A percentile compares a stretch with the other conserved stretches of the same genome.
Evolutionary conservation across 1,140 invertebrate genomes (phyloP).

Genomic region (Macrobrachium nipponense): DNA sequence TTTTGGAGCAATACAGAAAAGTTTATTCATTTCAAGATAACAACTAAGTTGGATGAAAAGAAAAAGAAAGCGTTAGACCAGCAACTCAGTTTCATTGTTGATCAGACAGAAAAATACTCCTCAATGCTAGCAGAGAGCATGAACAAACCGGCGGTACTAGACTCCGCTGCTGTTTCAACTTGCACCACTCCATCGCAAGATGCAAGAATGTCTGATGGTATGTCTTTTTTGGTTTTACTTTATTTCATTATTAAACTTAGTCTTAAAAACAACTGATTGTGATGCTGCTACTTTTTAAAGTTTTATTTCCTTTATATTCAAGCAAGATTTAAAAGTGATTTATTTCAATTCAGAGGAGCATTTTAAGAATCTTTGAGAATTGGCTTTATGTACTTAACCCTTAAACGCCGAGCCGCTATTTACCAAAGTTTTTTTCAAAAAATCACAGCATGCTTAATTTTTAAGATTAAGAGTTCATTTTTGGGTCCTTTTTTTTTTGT

Average conservation of each 20-base stretch:
- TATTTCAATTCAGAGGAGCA: too few relatives aligned
- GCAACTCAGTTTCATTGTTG: conserved; percentile 97
- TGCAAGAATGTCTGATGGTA: conserved; percentile 70
- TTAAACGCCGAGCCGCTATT: too few relatives aligned
- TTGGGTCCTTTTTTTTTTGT: too few relatives aligned
- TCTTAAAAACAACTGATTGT: background rate
- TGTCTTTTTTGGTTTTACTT: conserved; percentile 63
- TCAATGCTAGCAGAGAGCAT: conserved; percentile 87
- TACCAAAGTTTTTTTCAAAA: too few relatives aligned
- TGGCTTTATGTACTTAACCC: too few relatives aligned
- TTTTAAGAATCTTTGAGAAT: too few relatives aligned
- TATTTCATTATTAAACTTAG: background rate
- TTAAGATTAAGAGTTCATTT: too few relatives aligned
- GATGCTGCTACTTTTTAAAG: background rate
- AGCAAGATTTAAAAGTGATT: too few relatives aligned
- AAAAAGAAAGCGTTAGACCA: conserved; percentile 95
- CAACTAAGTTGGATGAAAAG: conserved; percentile 92
- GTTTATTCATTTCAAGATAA: conserved; percentile 95
- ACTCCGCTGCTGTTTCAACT: conserved; percentile 47
- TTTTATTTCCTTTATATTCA: too few relatives aligned
- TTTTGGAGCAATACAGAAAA: conserved; percentile 99
- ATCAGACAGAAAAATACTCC: conserved; percentile 98
- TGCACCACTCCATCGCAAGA: conserved; percentile 53
- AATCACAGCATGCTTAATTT: too few relatives aligned
- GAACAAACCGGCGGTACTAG: conserved; percentile 73